These are phyloP conservation scores for Brachyistius frenatus DNA, from an alignment of 2,113 vertebrate species.

Conservation along the genomic window DNA sequence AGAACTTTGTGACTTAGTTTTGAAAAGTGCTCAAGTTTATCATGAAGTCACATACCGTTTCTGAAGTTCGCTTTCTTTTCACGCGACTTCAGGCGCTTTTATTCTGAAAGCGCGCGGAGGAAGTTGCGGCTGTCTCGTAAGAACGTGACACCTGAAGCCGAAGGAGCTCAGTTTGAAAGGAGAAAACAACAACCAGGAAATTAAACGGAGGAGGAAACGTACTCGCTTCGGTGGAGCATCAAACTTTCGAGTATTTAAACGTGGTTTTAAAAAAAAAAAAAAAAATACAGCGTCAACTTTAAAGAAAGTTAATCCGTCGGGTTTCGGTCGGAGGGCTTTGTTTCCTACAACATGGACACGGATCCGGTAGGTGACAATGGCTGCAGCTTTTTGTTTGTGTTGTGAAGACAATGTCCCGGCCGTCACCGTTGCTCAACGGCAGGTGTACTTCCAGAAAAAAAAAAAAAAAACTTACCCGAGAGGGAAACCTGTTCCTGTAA, in stretches of 20 bases:
- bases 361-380: conserved; percentile 73
- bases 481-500: too few relatives aligned
- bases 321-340: background rate
- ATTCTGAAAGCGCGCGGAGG: background rate
- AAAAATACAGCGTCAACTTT: background rate
- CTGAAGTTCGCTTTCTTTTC: too few relatives aligned
- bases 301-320: background rate
- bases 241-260: background rate
- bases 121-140: background rate
- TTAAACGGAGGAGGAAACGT: conserved; percentile 46
- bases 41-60: too few relatives aligned
- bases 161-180: conserved; percentile 62
- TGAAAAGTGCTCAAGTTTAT: too few relatives aligned
- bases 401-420: background rate
- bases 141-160: conserved; percentile 10
- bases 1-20: too few relatives aligned
- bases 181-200: conserved; percentile 79
- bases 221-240: background rate
- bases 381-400: background rate
- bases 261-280: conserved; percentile 19
- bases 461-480: too few relatives aligned
- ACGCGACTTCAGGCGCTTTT: background rate
- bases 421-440: conserved; percentile 30
- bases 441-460: conserved; percentile 28
- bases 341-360: conserved; percentile 65